phyloP scores from a whole-genome alignment of 2,113 vertebrate species.

The Blennius ocellaris region DNA sequence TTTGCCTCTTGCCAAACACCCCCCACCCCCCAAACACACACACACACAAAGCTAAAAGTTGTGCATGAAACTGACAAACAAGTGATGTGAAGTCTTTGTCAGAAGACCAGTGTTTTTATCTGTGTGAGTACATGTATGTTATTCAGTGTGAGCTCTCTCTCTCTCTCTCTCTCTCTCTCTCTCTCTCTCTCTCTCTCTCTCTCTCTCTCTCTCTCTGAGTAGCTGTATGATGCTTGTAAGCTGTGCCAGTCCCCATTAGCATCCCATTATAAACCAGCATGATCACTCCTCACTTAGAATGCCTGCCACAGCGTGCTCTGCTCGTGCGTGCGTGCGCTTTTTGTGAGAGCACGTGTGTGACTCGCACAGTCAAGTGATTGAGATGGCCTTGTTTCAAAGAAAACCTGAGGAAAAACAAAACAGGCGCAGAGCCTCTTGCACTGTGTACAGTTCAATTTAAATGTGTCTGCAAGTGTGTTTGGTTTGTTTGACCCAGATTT shows the following conservation, averaged over 20 bases:
- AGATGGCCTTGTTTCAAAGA: constrained; percentile 67
- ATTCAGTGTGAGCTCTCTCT: constrained; percentile 32
- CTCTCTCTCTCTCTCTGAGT: constrained; percentile 39
- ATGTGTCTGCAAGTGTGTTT: constrained; percentile 72
- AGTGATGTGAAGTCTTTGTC: constrained; percentile 46
- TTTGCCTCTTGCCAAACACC: constrained; percentile 10
- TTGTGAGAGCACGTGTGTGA: constrained; percentile 35
- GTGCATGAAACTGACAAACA: constrained; percentile 41
- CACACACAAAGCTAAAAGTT: constrained; percentile 24
- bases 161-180: constrained; percentile 4
- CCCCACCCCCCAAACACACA: neutral
- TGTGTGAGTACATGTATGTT: constrained; percentile 61
- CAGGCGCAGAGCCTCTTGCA: constrained; percentile 36
- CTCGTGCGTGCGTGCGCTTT: constrained; percentile 39
- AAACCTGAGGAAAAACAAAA: constrained; percentile 11
- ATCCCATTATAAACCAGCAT: constrained; percentile 83
- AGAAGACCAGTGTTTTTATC: constrained; percentile 29
- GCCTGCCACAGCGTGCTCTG: constrained; percentile 67
- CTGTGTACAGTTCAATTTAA: constrained; percentile 69
- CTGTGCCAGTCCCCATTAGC: constrained; percentile 82
- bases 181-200: neutral
- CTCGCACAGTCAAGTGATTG: constrained; percentile 65
- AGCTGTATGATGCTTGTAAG: constrained; percentile 69
- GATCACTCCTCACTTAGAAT: constrained; percentile 76
- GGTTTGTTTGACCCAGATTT: constrained; percentile 82